Evolutionary conservation across 2,797 vertebrate species (phyloP).

Genomic region (Emys orbicularis): DNA sequence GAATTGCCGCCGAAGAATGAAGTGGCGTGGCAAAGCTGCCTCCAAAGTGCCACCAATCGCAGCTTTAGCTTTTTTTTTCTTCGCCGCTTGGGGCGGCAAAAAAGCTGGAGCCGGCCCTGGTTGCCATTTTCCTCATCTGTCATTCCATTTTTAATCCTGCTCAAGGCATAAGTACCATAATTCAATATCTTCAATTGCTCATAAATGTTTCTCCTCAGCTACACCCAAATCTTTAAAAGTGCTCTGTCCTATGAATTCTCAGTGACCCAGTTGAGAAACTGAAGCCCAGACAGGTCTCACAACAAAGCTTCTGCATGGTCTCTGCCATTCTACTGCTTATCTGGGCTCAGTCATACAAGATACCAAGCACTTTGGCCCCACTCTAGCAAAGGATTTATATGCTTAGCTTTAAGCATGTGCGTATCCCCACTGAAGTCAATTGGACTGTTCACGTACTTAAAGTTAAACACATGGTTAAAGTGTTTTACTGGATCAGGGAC

Average conservation of each 20-base stretch:
- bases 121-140: not conserved
- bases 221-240: not conserved
- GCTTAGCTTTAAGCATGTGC: not conserved
- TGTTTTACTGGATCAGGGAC: not conserved
- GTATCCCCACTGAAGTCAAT: not conserved
- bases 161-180: not conserved
- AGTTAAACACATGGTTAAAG: not conserved
- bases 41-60: too few relatives aligned
- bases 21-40: too few relatives aligned
- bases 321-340: not conserved
- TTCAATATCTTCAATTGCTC: not conserved
- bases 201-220: not conserved
- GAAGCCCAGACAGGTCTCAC: not conserved
- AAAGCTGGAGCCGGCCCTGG: too few relatives aligned
- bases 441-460: not conserved
- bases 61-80: too few relatives aligned
- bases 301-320: not conserved
- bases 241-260: not conserved
- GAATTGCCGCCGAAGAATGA: too few relatives aligned
- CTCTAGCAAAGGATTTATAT: not conserved
- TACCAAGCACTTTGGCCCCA: accelerated
- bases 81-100: too few relatives aligned
- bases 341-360: not conserved
- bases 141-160: not conserved
- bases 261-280: accelerated